Evolutionary conservation across 2,888 invertebrate species (phyloP), one percentile per base, ranked within the genome.

Genomic region (Liodrosophila aerea): DNA sequence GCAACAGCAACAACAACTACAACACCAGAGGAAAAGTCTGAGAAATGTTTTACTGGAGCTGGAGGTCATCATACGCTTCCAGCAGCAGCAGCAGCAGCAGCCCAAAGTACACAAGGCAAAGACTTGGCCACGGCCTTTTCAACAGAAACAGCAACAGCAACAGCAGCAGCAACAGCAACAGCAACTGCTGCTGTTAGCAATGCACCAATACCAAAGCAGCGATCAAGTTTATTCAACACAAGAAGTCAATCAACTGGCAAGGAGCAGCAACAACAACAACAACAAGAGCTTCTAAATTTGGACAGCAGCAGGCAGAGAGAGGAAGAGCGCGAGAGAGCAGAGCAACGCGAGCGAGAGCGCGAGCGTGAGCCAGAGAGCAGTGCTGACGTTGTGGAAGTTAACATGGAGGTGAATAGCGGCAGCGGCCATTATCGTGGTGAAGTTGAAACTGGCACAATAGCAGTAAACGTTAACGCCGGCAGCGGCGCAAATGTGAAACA

Each of bases 1-100:
- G 5, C 22, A 22, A 5, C 75, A 61, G 51, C 66, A 51, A 22
- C 73, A 53, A 53, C 56, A 58, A 39, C 59, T 52, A 47, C 82
- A 64, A 61, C 74, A 68, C 67, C 75, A 69, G 80, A 87, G 86
- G 87, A 87, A 86, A 86, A 85, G 72, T 76, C 85, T 74, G 87
- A 86, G 85, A 86, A 82, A 86, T 81, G 80, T 85, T 78, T 74
- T 58, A 82, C 59, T 75, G 85, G 86, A 86, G 86, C 80, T 81
- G 86, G 88, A 87, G 88, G 88, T 88, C 87, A 88, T 87, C 88
- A 87, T 64, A 75, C 81, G 74, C 67, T 62, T 60, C 61, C 53
- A 68, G 53, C 66, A 52, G 34, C 30, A 58, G 53, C 66, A 52
- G 34, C 30, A 58, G 31, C 72, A 65, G 41, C 56, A 73, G 51